Evolutionary conservation across 2,113 vertebrate species (phyloP).

Genomic region (Aspidoscelis tigris): DNA sequence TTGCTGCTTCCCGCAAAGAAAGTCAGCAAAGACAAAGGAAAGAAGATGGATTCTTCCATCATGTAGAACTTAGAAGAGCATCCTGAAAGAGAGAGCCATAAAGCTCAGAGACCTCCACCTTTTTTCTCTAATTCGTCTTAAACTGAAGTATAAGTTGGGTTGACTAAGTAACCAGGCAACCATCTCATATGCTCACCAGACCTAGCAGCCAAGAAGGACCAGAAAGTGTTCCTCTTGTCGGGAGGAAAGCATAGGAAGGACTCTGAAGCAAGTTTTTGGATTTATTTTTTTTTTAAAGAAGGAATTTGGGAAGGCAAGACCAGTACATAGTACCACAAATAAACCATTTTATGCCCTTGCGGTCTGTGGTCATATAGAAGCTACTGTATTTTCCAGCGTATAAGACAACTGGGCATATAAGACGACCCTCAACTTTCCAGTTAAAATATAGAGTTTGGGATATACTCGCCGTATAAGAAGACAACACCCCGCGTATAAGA

Average conservation of each 20-base stretch:
- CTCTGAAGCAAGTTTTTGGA: background rate
- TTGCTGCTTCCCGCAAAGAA: background rate
- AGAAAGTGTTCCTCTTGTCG: background rate
- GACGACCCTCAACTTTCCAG: too few species aligned
- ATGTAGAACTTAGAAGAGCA: too few species aligned
- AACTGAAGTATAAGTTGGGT: background rate
- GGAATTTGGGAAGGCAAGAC: too few species aligned
- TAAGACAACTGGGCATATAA: too few species aligned
- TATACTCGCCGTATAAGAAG: too few species aligned
- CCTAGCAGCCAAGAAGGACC: accelerated
- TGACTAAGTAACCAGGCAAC: background rate
- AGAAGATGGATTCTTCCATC: background rate
- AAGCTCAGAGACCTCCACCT: background rate
- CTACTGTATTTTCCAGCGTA: too few species aligned
- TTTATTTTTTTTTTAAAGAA: background rate
- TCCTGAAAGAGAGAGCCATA: background rate
- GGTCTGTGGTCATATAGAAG: too few species aligned
- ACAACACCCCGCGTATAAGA: too few species aligned
- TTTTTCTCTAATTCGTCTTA: background rate
- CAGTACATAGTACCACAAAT: too few species aligned
- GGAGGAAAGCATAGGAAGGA: background rate
- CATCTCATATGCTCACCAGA: background rate
- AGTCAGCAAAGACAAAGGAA: background rate
- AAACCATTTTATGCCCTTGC: too few species aligned
- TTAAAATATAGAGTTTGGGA: too few species aligned